Evolutionary conservation across 2,797 vertebrate species (phyloP), one percentile per base, ranked within the genome.

Genomic region (Knipowitschia caucasica): DNA sequence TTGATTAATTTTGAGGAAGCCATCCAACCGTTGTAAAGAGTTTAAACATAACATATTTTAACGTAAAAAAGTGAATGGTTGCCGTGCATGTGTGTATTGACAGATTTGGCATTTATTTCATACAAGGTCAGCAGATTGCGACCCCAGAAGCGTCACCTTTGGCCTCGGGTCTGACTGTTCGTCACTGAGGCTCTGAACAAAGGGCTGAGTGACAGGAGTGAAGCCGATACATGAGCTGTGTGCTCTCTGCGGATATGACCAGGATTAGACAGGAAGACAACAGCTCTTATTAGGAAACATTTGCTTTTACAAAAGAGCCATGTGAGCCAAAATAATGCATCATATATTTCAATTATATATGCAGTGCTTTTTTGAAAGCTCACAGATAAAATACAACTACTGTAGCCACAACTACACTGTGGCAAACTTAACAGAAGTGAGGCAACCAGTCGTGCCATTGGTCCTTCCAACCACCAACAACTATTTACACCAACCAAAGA

Each of bases 61-160:
- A 31, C 12, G 29, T 47, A 17, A 12, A 29, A 54, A 39, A 44
- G 24, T 25, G 42, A 51, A 58, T 53, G 31, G 25, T 14, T 15
- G 50, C 44, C 4, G 44, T 49, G 26, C 21, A 31, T 47, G 30
- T 52, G 33, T 27, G 33, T 39, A 26, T 26, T 52, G 50, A 59
- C 10, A 40, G 56, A 64, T 66, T 64, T 26, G n/a, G n/a, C 26
- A 24, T 63, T 72, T 53, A 54, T 74, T 66, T 62, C 52, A 50
- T 47, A 21, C 23, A 59, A 39, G 65, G 65, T 73, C 61, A 69
- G 35, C 57, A 23, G 62, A 59, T 50, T 62, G 25, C 31, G 17
- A 76, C 52, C 61, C 25, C 20, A 5, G 24, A 34, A 40, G 35
- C 47, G 65, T 30, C 60, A 75, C 69, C 70, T 80, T 62, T 73